These are phyloP conservation scores for Premnoplex brunnescens DNA, from an alignment of 2,797 vertebrate species.

Conservation along the genomic window DNA sequence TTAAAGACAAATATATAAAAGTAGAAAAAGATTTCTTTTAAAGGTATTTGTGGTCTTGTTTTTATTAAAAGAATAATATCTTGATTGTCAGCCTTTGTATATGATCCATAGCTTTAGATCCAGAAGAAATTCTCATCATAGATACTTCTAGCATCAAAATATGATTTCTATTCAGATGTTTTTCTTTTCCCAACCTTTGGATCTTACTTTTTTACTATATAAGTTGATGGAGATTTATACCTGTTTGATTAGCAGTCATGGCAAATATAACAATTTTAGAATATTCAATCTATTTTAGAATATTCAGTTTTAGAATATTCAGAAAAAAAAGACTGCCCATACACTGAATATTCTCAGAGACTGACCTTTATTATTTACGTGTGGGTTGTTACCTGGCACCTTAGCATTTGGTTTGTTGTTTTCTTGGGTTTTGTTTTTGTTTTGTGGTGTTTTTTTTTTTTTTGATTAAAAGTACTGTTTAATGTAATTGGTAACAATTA, in stretches of 20 bases:
- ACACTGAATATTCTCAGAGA: not conserved
- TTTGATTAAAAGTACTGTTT: not conserved
- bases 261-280: not conserved
- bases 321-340: not conserved
- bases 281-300: not conserved
- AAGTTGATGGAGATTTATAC: not conserved
- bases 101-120: not conserved
- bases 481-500: not conserved
- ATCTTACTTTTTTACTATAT: not conserved
- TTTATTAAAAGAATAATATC: not conserved
- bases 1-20: not conserved
- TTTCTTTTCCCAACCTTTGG: not conserved
- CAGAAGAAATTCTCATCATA: not conserved
- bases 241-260: not conserved
- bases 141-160: not conserved
- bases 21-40: not conserved
- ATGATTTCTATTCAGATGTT: not conserved
- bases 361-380: not conserved
- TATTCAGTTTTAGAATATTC: not conserved
- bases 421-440: not conserved
- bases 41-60: not conserved
- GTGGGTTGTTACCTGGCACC: not conserved
- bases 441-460: not conserved
- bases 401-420: not conserved
- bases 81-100: not conserved